Base-by-base conservation (phyloP, 1,140 invertebrate species). In the Drosophila arizonae region DNA sequence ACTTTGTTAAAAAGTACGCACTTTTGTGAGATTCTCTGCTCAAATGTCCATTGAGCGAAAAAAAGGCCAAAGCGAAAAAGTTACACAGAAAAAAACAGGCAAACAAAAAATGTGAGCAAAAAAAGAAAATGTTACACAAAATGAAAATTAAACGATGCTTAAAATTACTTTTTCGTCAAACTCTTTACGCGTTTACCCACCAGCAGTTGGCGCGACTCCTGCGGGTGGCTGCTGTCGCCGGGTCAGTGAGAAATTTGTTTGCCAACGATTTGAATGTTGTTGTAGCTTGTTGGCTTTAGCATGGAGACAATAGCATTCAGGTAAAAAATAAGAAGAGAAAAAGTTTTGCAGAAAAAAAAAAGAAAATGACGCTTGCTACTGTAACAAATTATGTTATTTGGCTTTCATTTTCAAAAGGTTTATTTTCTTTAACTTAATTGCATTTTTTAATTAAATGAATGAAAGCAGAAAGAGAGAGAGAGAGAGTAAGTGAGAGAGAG, bases 111-210 rank as follows among this genome's bases (percentile, higher is more conserved):
- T 5, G 15, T 45, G 11, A 4, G 17, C 6, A 45, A 45, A 52
- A 24, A 52, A 24, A 33, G 48, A 63, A 63, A 58, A 36, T 56
- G 60, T 60, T 39, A 51, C 55, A 51, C 72, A 79, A 79, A 86
- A 86, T 87, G 82, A 87, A 86, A 87, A 87, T 87, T 87, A 87
- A 87, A 87, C 84, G 84, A 87, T 84, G 79, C 79, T 88, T 84
- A 87, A 87, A 87, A 88, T 87, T 87, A 84, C 84, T 88, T 87
- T 86, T 88, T 84, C 73, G 76, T 82, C 82, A 82, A 86, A 86
- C 79, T 82, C 82, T 79, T 82, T 79, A 71, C 79, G 54, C 21
- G 21, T 24, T 24, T 24, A 24, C 21, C 21, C 17, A 17, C 21
- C 21, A 24, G 21, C 21, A 24, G 1, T 24, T 24, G 21, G 21